Evolutionary conservation across 2,113 vertebrate species (phyloP).

Genomic region (Lonchura striata): DNA sequence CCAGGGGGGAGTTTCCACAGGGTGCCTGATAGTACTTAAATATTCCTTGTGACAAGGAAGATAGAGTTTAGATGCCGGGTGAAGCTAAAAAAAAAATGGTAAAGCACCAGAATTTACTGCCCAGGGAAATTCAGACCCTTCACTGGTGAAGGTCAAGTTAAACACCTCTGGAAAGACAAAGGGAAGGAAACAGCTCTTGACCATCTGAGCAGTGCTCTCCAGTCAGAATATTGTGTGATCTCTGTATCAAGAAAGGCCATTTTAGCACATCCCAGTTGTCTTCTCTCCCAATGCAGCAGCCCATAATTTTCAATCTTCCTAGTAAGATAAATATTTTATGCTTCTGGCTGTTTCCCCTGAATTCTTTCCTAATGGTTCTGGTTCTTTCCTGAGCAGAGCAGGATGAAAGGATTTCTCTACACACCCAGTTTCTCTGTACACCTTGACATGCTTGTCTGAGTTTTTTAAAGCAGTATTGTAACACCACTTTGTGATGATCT

Average conservation of each 20-base stretch:
- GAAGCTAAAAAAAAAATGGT: neutral
- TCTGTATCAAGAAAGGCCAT: neutral
- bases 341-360: neutral
- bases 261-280: fast-evolving
- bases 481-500: neutral
- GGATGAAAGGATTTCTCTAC: neutral
- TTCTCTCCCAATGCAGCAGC: neutral
- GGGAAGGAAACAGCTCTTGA: neutral
- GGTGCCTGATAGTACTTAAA: neutral
- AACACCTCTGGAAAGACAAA: neutral
- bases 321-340: neutral
- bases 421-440: neutral
- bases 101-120: neutral
- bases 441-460: neutral
- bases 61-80: neutral
- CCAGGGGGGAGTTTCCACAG: neutral
- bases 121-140: neutral
- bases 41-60: neutral
- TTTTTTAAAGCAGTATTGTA: neutral
- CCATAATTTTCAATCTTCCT: neutral
- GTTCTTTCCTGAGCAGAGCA: neutral
- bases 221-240: neutral
- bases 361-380: neutral
- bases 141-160: neutral
- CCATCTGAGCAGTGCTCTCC: neutral